Percentiles rank a stretch among this genome's conserved stretches.
Conservation (phyloP, 30 jellyfish, hydroid and myxozoan species). For the Morbakka virulenta region DNA sequence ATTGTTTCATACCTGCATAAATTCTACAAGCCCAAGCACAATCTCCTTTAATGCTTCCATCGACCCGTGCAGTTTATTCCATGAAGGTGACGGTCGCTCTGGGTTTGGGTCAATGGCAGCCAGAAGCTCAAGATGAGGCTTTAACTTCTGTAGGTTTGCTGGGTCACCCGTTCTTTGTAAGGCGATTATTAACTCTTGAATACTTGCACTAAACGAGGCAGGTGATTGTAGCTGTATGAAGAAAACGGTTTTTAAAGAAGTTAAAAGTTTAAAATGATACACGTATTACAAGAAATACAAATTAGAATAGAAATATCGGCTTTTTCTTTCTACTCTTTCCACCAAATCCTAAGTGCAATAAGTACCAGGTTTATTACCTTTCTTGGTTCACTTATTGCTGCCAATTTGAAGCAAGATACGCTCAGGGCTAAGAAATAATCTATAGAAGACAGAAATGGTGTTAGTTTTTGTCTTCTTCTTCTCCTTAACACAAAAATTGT, state of each 20-base stretch:
- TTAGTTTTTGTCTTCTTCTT: too few relatives aligned
- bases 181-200: conserved; percentile 94
- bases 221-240: conserved; percentile 89
- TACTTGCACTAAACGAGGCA: conserved; percentile 95
- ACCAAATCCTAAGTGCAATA: too few relatives aligned
- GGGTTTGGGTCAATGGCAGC: conserved; percentile 96
- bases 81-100: conserved; percentile 84
- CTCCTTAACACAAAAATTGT: too few relatives aligned
- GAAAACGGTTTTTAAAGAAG: too few relatives aligned
- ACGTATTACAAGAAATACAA: too few relatives aligned
- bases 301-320: too few relatives aligned
- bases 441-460: too few relatives aligned
- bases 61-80: conserved; percentile 76
- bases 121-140: conserved; percentile 66
- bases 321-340: too few relatives aligned
- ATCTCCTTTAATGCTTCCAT: conserved; percentile 58
- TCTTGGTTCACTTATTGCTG: too few relatives aligned
- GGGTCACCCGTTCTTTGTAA: conserved; percentile 96
- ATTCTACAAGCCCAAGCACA: conserved; percentile 80
- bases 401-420: too few relatives aligned
- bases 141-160: conserved; percentile 79
- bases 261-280: not conserved
- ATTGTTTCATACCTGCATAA: conserved; percentile 91
- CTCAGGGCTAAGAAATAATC: too few relatives aligned
- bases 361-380: too few relatives aligned